These are phyloP conservation scores for Porites australiensis DNA, from an alignment of 64 coral and sea anemone species.

Conservation along the genomic window DNA sequence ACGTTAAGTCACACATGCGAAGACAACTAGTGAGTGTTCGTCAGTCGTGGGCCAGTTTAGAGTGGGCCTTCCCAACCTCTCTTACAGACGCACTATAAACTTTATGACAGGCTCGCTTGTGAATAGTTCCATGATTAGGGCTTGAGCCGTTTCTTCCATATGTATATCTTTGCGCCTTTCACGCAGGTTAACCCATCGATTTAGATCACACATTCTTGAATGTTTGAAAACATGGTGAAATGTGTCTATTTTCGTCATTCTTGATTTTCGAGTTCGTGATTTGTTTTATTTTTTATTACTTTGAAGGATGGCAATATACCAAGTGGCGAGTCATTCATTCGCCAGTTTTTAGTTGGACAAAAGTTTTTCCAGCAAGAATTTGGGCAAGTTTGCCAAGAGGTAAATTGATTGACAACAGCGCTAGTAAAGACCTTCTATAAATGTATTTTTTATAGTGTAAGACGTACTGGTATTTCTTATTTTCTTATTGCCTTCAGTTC, in stretches of 20 bases:
- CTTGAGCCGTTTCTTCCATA: too few species aligned
- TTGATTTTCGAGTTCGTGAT: background rate
- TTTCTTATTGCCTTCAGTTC: conserved; percentile 69
- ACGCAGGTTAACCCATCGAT: too few species aligned
- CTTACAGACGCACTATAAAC: too few species aligned
- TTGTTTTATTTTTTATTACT: background rate
- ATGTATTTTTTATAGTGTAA: background rate
- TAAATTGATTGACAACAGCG: background rate
- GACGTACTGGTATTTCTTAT: background rate
- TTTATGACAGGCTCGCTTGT: too few species aligned
- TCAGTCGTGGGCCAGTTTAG: too few species aligned
- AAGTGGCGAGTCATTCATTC: conserved; percentile 94
- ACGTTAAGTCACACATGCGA: too few species aligned
- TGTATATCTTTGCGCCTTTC: too few species aligned
- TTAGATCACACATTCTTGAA: too few species aligned
- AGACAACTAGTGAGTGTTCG: too few species aligned
- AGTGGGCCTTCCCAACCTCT: too few species aligned
- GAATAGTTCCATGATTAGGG: too few species aligned
- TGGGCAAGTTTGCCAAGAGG: conserved; percentile 91
- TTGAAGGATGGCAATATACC: conserved; percentile 98
- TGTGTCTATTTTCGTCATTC: background rate
- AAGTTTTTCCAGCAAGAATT: conserved; percentile 87
- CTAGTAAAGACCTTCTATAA: background rate
- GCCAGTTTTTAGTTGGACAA: conserved; percentile 97
- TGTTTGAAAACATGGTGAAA: background rate